Conservation (phyloP, 2,888 invertebrate species). For the Caradrina clavipalpis region DNA sequence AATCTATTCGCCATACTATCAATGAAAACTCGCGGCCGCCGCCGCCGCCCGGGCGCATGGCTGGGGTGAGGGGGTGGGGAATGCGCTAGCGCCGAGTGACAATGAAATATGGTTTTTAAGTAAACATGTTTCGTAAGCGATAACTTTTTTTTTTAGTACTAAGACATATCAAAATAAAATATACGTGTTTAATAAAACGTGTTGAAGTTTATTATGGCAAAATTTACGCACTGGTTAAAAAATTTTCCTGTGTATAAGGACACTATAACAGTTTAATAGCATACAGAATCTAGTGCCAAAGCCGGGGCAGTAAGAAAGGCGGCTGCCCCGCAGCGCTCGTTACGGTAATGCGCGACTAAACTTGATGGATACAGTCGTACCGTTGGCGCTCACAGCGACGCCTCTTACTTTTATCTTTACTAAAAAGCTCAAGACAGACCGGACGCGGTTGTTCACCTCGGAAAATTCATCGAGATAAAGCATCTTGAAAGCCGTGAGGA, state of each 20-base stretch:
- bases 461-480: conserved; percentile 57
- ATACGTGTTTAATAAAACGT: too few relatives aligned
- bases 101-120: too few relatives aligned
- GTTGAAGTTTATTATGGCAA: too few relatives aligned
- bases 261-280: conserved; percentile 58
- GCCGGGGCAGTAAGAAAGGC: conserved; percentile 54
- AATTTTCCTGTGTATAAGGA: conserved; percentile 52
- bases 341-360: conserved; percentile 79
- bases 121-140: too few relatives aligned
- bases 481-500: conserved; percentile 41
- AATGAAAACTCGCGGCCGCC: too few relatives aligned
- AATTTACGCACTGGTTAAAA: too few relatives aligned
- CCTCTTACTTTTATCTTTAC: conserved; percentile 71
- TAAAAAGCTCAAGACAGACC: conserved; percentile 65
- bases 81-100: too few relatives aligned
- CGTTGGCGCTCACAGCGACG: conserved; percentile 66
- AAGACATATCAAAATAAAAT: too few relatives aligned
- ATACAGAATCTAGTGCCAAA: conserved; percentile 59
- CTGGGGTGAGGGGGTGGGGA: too few relatives aligned
- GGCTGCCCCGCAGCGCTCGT: conserved; percentile 69
- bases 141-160: too few relatives aligned
- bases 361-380: conserved; percentile 76
- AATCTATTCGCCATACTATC: too few relatives aligned
- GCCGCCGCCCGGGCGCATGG: too few relatives aligned
- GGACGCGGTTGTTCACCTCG: conserved; percentile 58